These are phyloP conservation scores for Tadarida brasiliensis DNA, from an alignment of 2,797 vertebrate genomes.

Conservation along the genomic window DNA sequence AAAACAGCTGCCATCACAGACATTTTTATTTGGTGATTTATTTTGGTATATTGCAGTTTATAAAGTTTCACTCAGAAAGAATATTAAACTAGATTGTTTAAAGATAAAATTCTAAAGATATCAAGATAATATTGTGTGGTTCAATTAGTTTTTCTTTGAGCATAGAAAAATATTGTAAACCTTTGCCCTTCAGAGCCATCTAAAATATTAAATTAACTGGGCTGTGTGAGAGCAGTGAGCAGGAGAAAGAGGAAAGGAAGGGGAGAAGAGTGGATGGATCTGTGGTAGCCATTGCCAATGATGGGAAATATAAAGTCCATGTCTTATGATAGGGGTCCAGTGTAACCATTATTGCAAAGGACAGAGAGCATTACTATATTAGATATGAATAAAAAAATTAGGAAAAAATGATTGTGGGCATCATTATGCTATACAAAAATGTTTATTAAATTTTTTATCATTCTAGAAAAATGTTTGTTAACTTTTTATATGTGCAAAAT, in stretches of 20 bases:
- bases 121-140: neutral
- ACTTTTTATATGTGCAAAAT: neutral
- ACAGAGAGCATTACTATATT: neutral
- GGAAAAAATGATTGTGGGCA: neutral
- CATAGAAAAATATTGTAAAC: neutral
- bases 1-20: neutral
- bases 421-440: neutral
- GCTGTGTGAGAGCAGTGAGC: neutral
- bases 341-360: neutral
- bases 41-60: neutral
- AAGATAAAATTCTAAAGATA: slow-evolving; percentile 39
- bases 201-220: neutral
- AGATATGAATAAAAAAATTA: neutral
- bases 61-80: slow-evolving; percentile 35
- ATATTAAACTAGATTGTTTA: neutral
- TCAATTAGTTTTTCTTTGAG: neutral
- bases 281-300: neutral
- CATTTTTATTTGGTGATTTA: neutral
- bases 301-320: neutral
- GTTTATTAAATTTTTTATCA: neutral
- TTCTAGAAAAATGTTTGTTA: neutral
- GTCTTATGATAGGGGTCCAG: neutral
- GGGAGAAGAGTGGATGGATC: neutral
- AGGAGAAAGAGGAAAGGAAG: neutral
- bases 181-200: neutral